Conservation (phyloP, 2,113 vertebrate species). For the Eira barbara region DNA sequence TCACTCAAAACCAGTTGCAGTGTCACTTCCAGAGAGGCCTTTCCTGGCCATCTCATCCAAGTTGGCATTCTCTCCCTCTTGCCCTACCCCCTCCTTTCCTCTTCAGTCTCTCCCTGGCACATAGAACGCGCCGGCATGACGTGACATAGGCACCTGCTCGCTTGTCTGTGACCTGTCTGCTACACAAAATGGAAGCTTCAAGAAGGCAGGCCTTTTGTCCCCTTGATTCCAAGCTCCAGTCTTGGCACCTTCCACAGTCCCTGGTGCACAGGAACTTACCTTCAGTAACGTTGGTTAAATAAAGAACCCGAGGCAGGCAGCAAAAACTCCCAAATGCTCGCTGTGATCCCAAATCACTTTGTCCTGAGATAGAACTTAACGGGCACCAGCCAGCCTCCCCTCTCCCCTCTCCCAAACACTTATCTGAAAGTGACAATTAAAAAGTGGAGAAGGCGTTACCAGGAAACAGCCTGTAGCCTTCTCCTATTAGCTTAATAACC, state of each 20-base stretch:
- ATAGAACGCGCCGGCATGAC: rapidly evolving
- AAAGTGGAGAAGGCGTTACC: slow-evolving; percentile 34
- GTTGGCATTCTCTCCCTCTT: rapidly evolving
- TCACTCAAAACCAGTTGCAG: not conserved
- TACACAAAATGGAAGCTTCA: not conserved
- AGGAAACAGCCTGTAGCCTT: slow-evolving; percentile 35
- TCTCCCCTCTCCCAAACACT: not conserved
- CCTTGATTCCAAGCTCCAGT: no score
- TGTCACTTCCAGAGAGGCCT: not conserved
- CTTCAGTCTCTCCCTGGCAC: not conserved
- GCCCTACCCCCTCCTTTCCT: rapidly evolving
- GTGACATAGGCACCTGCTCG: rapidly evolving
- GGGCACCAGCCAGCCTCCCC: not conserved
- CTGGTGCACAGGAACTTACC: not conserved
- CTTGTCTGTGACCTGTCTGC: not conserved
- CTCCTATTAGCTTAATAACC: slow-evolving; percentile 37
- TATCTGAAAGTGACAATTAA: slow-evolving; percentile 33
- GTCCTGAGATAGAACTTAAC: not conserved
- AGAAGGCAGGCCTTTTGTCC: not conserved
- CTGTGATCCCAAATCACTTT: not conserved
- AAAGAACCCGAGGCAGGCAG: not conserved
- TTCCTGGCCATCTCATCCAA: rapidly evolving
- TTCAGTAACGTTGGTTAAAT: not conserved
- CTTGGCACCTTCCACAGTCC: not conserved
- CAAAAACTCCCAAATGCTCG: not conserved